phyloP scores from a whole-genome alignment of 1,140 invertebrate genomes.

The Neoseiulus cucumeris region DNA sequence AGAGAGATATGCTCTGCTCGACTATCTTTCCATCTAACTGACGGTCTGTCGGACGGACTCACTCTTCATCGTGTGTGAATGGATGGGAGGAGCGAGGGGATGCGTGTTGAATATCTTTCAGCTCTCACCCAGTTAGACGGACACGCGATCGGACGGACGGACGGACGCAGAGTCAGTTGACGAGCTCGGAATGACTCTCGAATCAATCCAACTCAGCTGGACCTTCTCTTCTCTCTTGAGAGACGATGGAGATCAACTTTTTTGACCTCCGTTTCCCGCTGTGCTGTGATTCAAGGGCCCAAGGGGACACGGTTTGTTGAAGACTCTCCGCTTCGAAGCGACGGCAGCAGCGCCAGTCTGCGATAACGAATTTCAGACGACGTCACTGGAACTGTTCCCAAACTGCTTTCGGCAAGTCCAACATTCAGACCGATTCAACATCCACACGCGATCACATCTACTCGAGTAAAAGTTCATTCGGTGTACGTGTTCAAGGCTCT shows the following conservation, averaged over 20 bases:
- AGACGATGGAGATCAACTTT: conserved; percentile 10
- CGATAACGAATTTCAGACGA: conserved; percentile 11
- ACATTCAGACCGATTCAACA: too few species aligned
- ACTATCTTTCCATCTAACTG: too few species aligned
- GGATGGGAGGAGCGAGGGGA: too few species aligned
- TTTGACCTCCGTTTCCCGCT: conserved; percentile 9
- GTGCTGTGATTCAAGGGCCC: background rate
- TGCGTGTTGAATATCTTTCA: too few species aligned
- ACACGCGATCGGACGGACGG: background rate
- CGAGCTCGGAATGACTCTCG: background rate
- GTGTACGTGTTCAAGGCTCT: too few species aligned
- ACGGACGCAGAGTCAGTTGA: background rate
- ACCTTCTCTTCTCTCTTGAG: background rate
- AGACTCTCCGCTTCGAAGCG: background rate
- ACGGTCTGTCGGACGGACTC: too few species aligned
- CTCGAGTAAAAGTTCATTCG: too few species aligned
- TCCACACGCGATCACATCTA: too few species aligned
- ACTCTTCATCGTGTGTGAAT: too few species aligned
- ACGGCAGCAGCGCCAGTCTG: background rate
- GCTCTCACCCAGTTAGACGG: background rate
- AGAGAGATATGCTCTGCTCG: too few species aligned
- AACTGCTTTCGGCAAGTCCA: too few species aligned
- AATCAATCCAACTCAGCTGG: conserved; percentile 10
- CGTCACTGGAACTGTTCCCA: background rate
- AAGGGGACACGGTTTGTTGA: background rate